A percentile compares a stretch with the other conserved stretches of the same genome.
These are phyloP conservation scores for Hystrix brachyura DNA, from an alignment of 2,113 vertebrate species.

Conservation along the genomic window DNA sequence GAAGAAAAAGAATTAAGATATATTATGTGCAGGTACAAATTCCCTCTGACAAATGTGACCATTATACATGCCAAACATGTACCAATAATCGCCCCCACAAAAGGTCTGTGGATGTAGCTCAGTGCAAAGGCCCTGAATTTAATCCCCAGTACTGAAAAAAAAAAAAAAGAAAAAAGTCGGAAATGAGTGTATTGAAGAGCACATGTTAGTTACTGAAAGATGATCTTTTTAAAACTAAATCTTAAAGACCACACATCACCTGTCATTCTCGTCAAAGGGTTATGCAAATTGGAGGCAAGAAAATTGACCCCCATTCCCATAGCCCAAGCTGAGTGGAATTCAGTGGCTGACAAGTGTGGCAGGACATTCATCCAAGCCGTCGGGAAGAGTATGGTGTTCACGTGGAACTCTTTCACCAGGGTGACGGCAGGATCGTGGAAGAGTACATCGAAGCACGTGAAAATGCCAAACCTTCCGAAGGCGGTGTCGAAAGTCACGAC, in stretches of 20 bases:
- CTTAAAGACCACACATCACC: slow-evolving; percentile 75
- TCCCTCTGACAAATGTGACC: neutral
- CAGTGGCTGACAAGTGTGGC: slow-evolving; percentile 82
- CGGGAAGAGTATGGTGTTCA: slow-evolving; percentile 86
- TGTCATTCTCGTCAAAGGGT: slow-evolving; percentile 87
- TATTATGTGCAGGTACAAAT: neutral
- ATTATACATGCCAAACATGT: neutral
- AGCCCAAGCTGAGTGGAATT: slow-evolving; percentile 88
- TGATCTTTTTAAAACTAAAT: neutral
- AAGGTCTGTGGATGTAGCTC: neutral
- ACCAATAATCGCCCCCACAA: neutral
- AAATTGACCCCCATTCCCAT: slow-evolving; percentile 88
- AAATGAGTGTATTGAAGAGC: neutral
- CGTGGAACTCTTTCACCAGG: slow-evolving; percentile 86
- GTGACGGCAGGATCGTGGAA: slow-evolving; percentile 89
- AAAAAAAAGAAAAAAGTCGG: neutral
- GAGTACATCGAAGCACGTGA: slow-evolving; percentile 93
- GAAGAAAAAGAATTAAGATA: neutral
- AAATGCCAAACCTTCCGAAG: slow-evolving; percentile 92
- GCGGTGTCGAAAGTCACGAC: slow-evolving; percentile 90
- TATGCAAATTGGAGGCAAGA: slow-evolving; percentile 90
- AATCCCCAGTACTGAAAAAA: neutral
- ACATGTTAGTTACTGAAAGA: neutral
- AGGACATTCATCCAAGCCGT: slow-evolving; percentile 86
- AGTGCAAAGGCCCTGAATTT: neutral